Base-by-base conservation (phyloP, 2,888 invertebrate species). In the Incurvaria masculella region DNA sequence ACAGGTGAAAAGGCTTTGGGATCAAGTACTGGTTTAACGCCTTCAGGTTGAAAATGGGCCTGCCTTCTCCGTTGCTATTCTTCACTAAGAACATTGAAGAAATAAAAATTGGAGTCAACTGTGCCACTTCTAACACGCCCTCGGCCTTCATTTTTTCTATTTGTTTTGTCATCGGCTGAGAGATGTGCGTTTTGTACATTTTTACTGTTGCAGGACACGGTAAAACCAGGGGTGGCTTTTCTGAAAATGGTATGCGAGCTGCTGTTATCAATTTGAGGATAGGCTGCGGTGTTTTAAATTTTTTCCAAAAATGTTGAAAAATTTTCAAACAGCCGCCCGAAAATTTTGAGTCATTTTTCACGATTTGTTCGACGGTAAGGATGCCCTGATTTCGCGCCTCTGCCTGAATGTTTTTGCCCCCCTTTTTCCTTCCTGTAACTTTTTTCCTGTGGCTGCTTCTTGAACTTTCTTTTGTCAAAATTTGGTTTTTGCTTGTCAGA, bases 11-110 rank as follows among this genome's bases (percentile, higher is more conserved):
- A 48, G n/a, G 47, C 23, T 33, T 51, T 21, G 49, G 41, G 18
- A 40, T 17, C 46, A 54, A 42, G 21, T 33, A 53, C 19, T 18
- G 47, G 21, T 55, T 53, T 23, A 52, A 18, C 1, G 47, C 43
- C 49, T 52, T 55, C 10, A 58, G 48, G 44, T 56, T 56, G 57
- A 57, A 58, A 26, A 59, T 57, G 0, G 57, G 56, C 0, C 57
- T 50, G 8, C 4, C 21, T 3, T 54, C 48, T 10, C 57, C 55
- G 50, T 56, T 55, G 41, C 44, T 20, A 21, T 60, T 60, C 10
- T 55, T 55, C 1, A 55, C 50, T 8, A 59, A 51, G 48, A 59
- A 60, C 39, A 60, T 51, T 11, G 52, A 26, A 10, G 59, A 58
- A 5, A 59, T 5, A 39, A 59, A 60, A 42, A 56, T 57, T 20